Evolutionary conservation across 2,888 invertebrate species (phyloP).

Genomic region (Drosophila meridiana): DNA sequence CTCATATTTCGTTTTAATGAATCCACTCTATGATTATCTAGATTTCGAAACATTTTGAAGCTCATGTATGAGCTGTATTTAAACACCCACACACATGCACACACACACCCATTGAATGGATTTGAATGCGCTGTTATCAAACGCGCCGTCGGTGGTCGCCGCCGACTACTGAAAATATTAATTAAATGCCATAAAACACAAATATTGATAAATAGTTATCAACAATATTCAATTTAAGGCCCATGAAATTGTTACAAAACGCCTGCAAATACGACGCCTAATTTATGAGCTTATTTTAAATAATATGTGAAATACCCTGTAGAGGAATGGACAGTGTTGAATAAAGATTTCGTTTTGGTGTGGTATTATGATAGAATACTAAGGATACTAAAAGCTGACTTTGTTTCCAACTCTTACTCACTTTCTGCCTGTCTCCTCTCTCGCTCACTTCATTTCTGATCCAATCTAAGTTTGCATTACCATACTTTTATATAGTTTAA

Average conservation of each 20-base stretch:
- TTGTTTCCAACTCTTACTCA: too few relatives aligned
- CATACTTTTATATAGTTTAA: too few relatives aligned
- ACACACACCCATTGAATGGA: conserved; percentile 25
- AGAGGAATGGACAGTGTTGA: background rate
- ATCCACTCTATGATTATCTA: conserved; percentile 76
- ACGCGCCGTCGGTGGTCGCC: conserved; percentile 56
- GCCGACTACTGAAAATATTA: conserved; percentile 74
- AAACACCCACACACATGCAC: conserved; percentile 27
- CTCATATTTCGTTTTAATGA: conserved; percentile 80
- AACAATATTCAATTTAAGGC: conserved; percentile 48
- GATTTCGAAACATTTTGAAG: conserved; percentile 72
- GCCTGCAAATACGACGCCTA: conserved; percentile 25
- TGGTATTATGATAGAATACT: background rate
- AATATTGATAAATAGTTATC: conserved; percentile 73
- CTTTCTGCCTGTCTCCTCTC: too few relatives aligned
- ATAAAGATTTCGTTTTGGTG: background rate
- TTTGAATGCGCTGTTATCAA: conserved; percentile 53
- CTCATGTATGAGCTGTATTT: conserved; percentile 32
- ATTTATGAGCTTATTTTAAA: conserved; percentile 38
- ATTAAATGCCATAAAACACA: conserved; percentile 71
- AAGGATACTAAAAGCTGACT: too few relatives aligned
- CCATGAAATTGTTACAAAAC: conserved; percentile 40
- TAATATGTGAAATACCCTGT: conserved; percentile 16
- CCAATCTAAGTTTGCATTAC: too few relatives aligned
- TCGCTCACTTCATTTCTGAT: too few relatives aligned